Percentiles rank a stretch among this genome's conserved stretches.
These are phyloP conservation scores for Microcebus ravelobensis DNA, from an alignment of 2,113 vertebrate genomes.

Conservation along the genomic window DNA sequence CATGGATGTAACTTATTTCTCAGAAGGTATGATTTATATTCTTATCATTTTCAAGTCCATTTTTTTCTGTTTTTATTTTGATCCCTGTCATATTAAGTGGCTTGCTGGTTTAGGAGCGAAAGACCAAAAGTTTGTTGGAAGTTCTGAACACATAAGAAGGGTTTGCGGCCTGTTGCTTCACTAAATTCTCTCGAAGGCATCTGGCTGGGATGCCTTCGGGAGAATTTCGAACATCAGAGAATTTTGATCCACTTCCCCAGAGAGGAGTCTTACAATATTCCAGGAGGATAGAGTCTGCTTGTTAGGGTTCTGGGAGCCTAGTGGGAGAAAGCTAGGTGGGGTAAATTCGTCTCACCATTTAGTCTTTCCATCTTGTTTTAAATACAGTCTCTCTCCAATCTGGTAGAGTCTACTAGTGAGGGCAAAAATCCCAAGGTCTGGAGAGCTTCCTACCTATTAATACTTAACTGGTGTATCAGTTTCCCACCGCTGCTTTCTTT, in stretches of 20 bases:
- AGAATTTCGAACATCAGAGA: background rate
- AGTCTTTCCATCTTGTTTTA: background rate
- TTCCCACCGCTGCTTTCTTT: background rate
- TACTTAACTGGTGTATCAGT: no score
- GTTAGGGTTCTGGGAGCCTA: background rate
- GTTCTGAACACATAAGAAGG: background rate
- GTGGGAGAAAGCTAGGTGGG: background rate
- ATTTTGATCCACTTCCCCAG: background rate
- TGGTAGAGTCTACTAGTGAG: background rate
- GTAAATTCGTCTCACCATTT: background rate
- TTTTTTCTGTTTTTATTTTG: background rate
- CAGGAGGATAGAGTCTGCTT: background rate
- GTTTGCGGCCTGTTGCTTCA: background rate
- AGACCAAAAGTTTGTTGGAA: background rate
- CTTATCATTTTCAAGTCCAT: background rate
- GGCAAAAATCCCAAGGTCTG: background rate
- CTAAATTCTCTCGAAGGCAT: background rate
- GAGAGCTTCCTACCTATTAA: background rate
- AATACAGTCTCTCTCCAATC: background rate
- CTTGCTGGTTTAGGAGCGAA: background rate
- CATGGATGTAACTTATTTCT: background rate
- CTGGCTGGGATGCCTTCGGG: background rate
- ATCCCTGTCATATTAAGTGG: background rate
- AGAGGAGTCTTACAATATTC: background rate
- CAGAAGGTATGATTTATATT: background rate